Conservation (phyloP, 2,888 invertebrate species). For the Archaeoteleia sp. region DNA sequence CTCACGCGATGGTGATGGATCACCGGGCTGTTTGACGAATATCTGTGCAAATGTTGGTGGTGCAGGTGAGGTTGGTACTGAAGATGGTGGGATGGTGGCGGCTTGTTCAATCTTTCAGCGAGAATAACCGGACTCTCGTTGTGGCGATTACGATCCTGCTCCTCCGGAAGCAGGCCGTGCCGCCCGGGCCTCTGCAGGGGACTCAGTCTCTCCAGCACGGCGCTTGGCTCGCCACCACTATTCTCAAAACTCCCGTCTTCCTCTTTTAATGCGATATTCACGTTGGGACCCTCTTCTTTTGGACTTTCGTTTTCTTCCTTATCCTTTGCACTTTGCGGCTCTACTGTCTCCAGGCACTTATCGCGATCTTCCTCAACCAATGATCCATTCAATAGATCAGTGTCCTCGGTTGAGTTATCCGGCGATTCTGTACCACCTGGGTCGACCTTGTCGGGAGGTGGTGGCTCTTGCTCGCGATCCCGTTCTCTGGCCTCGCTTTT, state of each 20-base stretch:
- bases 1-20: conserved; percentile 52
- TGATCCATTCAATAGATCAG: conserved; percentile 52
- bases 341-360: conserved; percentile 41
- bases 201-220: conserved; percentile 75
- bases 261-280: conserved; percentile 65
- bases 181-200: conserved; percentile 71
- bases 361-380: conserved; percentile 46
- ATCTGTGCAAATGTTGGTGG: conserved; percentile 58
- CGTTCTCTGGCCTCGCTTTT: conserved; percentile 68
- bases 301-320: conserved; percentile 75
- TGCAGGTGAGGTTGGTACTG: conserved; percentile 61
- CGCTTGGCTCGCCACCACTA: conserved; percentile 68
- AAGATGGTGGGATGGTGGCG: conserved; percentile 62
- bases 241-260: conserved; percentile 67
- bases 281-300: conserved; percentile 81
- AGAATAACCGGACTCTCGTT: conserved; percentile 73
- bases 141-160: conserved; percentile 72
- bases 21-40: conserved; percentile 56
- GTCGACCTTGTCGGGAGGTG: conserved; percentile 66
- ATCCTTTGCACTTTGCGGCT: conserved; percentile 30
- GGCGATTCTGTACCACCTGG: conserved; percentile 52
- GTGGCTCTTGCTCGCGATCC: conserved; percentile 71
- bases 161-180: conserved; percentile 71
- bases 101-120: conserved; percentile 71
- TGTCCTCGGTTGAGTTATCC: conserved; percentile 23